A percentile compares a stretch with the other conserved stretches of the same genome.
These are phyloP conservation scores for Notoglanidium macrostoma DNA, from an alignment of 2,797 vertebrate species.

Conservation along the genomic window DNA sequence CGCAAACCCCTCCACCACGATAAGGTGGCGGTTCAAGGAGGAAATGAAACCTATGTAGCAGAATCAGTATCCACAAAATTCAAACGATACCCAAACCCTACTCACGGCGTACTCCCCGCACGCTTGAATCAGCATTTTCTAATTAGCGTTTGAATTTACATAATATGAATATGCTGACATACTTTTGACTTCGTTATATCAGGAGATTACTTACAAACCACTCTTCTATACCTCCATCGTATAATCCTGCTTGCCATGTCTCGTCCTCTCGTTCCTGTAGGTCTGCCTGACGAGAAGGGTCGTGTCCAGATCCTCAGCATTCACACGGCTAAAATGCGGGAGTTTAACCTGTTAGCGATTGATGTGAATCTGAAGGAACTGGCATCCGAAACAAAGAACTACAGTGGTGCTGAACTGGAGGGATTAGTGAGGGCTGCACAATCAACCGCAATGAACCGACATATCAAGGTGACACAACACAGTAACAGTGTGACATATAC, in stretches of 20 bases:
- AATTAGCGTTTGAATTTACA: background rate
- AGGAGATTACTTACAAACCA: background rate
- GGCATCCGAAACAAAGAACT: constrained; percentile 93
- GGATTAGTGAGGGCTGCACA: constrained; percentile 94
- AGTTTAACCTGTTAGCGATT: constrained; percentile 80
- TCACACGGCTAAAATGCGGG: constrained; percentile 92
- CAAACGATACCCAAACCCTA: too few species aligned
- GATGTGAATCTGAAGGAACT: constrained; percentile 88
- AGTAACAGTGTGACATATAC: background rate
- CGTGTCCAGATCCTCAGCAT: constrained; percentile 94
- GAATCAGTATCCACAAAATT: too few species aligned
- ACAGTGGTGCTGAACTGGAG: constrained; percentile 95
- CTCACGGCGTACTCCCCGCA: background rate
- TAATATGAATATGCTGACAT: background rate
- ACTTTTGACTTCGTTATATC: background rate
- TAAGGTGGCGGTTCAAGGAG: too few species aligned
- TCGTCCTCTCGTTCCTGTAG: constrained; percentile 64
- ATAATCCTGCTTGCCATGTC: background rate
- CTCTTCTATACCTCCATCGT: background rate
- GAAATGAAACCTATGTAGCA: too few species aligned
- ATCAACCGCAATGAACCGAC: constrained; percentile 98
- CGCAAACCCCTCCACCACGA: too few species aligned
- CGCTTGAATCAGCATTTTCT: background rate
- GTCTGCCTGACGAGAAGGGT: constrained; percentile 94
- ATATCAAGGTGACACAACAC: constrained; percentile 86